These are phyloP conservation scores for Drosophila austrosaltans DNA, from an alignment of 2,888 invertebrate genomes.

Conservation along the genomic window DNA sequence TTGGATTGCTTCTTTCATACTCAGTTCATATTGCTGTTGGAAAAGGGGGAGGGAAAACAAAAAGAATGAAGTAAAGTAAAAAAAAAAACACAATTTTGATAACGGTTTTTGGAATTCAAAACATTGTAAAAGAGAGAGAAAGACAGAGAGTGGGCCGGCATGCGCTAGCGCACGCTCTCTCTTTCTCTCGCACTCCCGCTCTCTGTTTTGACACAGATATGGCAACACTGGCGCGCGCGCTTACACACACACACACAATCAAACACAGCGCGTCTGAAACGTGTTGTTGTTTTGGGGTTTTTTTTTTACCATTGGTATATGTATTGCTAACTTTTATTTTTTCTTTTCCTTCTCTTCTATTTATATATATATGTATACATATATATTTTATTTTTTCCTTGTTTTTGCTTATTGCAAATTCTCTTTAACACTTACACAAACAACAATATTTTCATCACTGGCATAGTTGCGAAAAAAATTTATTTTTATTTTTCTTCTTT, in stretches of 20 bases:
- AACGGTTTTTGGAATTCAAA: not conserved
- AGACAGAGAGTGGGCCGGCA: conserved; percentile 7
- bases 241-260: conserved; percentile 25
- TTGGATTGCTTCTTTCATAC: not conserved
- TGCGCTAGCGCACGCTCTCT: conserved; percentile 14
- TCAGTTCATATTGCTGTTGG: conserved; percentile 6
- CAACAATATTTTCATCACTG: conserved; percentile 19
- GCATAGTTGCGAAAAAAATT: conserved; percentile 21
- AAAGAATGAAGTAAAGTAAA: conserved; percentile 14
- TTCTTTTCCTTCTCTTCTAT: not conserved
- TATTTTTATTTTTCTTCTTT: conserved; percentile 24
- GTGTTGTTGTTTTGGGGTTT: conserved; percentile 23
- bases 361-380: conserved; percentile 14
- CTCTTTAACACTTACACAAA: conserved; percentile 37
- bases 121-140: conserved; percentile 6
- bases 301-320: conserved; percentile 20
- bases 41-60: not conserved
- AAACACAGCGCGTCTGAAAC: conserved; percentile 26
- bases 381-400: conserved; percentile 15
- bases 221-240: conserved; percentile 55
- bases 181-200: conserved; percentile 4
- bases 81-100: not conserved
- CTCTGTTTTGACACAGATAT: conserved; percentile 58
- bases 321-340: conserved; percentile 17
- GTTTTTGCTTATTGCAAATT: conserved; percentile 28